Evolutionary conservation across 2,113 vertebrate species (phyloP).

Genomic region (Cricetomys ansorgei): DNA sequence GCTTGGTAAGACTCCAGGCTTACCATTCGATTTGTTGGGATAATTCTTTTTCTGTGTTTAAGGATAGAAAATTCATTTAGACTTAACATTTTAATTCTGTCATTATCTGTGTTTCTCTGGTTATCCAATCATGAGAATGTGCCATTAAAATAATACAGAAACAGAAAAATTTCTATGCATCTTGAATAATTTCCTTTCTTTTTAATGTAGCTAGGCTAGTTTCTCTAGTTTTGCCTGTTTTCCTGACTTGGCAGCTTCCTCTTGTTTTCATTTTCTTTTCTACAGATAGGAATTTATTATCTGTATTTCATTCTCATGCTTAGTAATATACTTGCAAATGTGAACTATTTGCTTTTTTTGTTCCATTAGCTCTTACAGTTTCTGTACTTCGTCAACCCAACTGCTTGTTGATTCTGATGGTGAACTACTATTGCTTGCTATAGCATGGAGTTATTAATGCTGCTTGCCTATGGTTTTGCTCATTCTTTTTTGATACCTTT

Average conservation of each 20-base stretch:
- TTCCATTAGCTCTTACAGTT: slow-evolving; percentile 3
- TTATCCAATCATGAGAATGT: neutral
- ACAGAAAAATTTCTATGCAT: slow-evolving; percentile 20
- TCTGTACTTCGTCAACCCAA: neutral
- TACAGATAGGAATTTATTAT: slow-evolving; percentile 40
- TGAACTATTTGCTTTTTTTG: slow-evolving; percentile 20
- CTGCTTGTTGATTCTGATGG: neutral
- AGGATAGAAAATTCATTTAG: slow-evolving; percentile 47
- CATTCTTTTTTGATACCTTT: slow-evolving; percentile 26
- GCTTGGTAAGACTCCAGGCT: neutral
- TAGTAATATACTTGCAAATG: neutral
- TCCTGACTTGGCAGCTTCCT: slow-evolving; percentile 20
- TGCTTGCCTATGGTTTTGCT: neutral
- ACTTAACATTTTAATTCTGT: slow-evolving; percentile 17
- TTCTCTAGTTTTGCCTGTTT: slow-evolving; percentile 28
- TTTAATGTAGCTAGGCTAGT: slow-evolving; percentile 21
- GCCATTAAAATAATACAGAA: slow-evolving; percentile 19
- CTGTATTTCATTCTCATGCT: neutral
- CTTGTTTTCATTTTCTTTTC: slow-evolving; percentile 46
- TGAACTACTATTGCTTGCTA: neutral
- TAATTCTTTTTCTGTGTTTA: slow-evolving; percentile 56
- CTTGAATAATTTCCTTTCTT: slow-evolving; percentile 32
- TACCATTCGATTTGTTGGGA: neutral
- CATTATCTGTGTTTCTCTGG: neutral
- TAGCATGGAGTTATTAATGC: neutral